Base-by-base conservation (phyloP, 2,797 vertebrate genomes). In the Gephyroberyx darwinii region DNA sequence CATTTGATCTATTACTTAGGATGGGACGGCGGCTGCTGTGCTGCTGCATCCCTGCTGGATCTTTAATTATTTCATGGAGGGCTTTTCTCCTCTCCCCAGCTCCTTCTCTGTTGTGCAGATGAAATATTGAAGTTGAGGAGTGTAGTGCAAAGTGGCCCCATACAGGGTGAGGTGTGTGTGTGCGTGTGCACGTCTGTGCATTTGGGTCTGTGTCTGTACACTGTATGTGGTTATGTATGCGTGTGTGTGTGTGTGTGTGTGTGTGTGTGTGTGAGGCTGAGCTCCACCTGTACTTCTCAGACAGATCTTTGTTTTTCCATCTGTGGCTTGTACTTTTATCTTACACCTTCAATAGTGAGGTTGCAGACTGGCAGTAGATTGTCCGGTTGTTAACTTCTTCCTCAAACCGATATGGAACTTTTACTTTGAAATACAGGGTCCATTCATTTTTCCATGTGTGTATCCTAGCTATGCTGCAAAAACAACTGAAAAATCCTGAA, bases 1-100 rank as follows among this genome's bases (percentile, higher is more conserved):
- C 89, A 93, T 94, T 94, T 94, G 92, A 94, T 94, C 93, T 92
- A 93, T 92, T 92, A 92, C 93, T 93, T 93, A 92, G 89, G 83
- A 88, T 78, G 85, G 89, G 89, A 90, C 78, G 79, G 86, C 74
- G 88, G 90, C 88, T 90, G 90, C 90, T 89, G 89, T 83, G 88
- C 83, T 78, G 87, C 88, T 85, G 87, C 90, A 87, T 92, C 90
- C 91, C 86, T 83, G 89, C 87, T 91, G 90, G 90, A 92, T 93
- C 90, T 94, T 93, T 93, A 92, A 93, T 93, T 93, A 93, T 90
- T 92, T 92, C 89, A 89, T 83, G 90, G 89, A 90, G 88, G 89
- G 88, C 83, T 88, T 91, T 90, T 83, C 88, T 90, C 86, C 86
- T 89, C 85, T 69, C 84, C 64, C 65, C 80, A 74, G 86, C 88